phyloP scores from a whole-genome alignment of 2,888 invertebrate genomes.

The Unio pictorum region DNA sequence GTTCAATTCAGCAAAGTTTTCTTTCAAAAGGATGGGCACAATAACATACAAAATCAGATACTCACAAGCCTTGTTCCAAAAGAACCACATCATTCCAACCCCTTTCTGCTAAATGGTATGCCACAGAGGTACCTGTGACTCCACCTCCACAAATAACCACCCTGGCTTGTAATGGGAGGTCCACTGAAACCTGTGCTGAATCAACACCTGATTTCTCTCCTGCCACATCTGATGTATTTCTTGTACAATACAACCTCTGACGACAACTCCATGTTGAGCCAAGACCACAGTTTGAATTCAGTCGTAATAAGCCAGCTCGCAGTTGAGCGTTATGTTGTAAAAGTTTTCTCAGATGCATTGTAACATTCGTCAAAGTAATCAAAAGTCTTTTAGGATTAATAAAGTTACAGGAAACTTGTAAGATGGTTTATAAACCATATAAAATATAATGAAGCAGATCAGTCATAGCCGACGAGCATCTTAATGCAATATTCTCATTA shows the following conservation, averaged over 20 bases:
- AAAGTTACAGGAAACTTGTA: too few relatives aligned
- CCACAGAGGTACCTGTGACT: slow-evolving; percentile 91
- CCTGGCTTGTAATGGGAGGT: slow-evolving; percentile 76
- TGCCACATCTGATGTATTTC: slow-evolving; percentile 1
- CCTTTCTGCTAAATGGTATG: slow-evolving; percentile 86
- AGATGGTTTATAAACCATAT: too few relatives aligned
- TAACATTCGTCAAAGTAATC: too few relatives aligned
- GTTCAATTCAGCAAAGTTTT: too few relatives aligned
- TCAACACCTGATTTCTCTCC: background rate
- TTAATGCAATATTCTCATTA: too few relatives aligned
- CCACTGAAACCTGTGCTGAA: background rate
- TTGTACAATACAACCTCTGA: slow-evolving; percentile 14
- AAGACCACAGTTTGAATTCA: background rate
- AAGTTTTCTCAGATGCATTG: too few relatives aligned
- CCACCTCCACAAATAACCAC: slow-evolving; percentile 95
- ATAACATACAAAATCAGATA: slow-evolving; percentile 7
- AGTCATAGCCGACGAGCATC: too few relatives aligned
- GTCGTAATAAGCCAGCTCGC: too few relatives aligned
- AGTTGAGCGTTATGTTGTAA: too few relatives aligned
- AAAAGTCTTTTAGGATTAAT: too few relatives aligned
- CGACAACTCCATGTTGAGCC: slow-evolving; percentile 23
- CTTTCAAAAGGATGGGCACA: too few relatives aligned
- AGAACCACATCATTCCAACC: slow-evolving; percentile 88
- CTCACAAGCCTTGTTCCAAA: slow-evolving; percentile 87
- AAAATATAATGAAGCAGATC: too few relatives aligned